These are phyloP conservation scores for Scopus umbretta DNA, from an alignment of 2,113 vertebrate genomes.

Conservation along the genomic window DNA sequence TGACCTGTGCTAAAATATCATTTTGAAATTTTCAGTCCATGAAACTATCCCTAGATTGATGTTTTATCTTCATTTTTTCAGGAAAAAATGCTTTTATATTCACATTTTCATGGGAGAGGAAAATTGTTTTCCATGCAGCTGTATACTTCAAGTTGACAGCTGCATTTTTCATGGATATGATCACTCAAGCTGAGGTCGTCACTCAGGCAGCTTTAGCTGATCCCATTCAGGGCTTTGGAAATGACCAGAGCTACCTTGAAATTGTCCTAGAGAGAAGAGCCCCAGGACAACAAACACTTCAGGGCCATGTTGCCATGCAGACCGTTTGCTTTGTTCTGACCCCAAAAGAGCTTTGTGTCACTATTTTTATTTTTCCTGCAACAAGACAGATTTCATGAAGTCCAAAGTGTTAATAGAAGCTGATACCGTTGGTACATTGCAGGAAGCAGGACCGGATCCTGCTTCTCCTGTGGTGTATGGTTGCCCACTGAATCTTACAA, in stretches of 20 bases:
- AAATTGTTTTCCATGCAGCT: conserved; percentile 14
- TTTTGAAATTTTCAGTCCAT: not conserved
- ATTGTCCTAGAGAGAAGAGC: not conserved
- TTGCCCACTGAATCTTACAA: not conserved
- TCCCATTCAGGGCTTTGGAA: not conserved
- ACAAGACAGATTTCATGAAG: not conserved
- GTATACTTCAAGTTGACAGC: not conserved
- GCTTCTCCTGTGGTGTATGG: not conserved
- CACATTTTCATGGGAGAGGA: not conserved
- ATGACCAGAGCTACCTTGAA: not conserved
- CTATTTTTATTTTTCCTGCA: not conserved
- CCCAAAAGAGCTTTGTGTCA: not conserved
- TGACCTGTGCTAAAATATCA: not conserved
- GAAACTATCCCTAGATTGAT: not conserved
- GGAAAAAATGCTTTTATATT: not conserved
- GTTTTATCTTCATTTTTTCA: not conserved
- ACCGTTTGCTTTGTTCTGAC: not conserved
- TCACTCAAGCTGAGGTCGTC: not conserved
- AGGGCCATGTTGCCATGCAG: not conserved
- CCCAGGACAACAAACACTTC: not conserved
- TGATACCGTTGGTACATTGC: not conserved
- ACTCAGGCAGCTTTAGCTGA: not conserved
- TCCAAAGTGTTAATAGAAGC: not conserved
- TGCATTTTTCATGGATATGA: conserved; percentile 9
- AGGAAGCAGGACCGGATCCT: not conserved